Conservation (phyloP, 2,888 invertebrate genomes). For the Acholoe squamosa region DNA sequence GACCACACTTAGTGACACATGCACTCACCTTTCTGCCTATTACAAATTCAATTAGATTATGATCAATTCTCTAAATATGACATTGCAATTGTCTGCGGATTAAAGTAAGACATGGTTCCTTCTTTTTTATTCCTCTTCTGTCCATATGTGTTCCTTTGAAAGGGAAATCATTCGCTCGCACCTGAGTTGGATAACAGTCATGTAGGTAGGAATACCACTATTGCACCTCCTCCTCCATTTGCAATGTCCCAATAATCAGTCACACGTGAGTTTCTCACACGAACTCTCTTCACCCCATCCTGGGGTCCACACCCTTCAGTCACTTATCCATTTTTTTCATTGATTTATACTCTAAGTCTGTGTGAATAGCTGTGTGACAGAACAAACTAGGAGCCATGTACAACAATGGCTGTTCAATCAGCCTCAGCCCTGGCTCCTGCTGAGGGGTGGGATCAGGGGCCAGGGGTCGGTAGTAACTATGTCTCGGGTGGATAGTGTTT, state of each 20-base stretch:
- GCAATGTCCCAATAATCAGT: not conserved
- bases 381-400: slow-evolving; percentile 8
- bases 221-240: not conserved
- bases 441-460: not conserved
- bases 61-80: no score
- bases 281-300: not conserved
- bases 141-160: no score
- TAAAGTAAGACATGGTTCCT: no score
- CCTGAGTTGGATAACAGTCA: no score
- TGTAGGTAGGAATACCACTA: no score
- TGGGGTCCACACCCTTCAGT: not conserved
- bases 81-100: no score
- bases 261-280: not conserved
- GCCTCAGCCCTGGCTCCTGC: not conserved
- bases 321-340: not conserved
- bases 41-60: no score
- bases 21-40: no score
- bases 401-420: slow-evolving; percentile 7
- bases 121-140: no score
- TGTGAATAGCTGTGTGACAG: not conserved
- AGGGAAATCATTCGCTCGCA: no score
- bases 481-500: slow-evolving; percentile 3
- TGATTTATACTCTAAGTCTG: not conserved
- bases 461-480: not conserved
- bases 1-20: no score